Base-by-base conservation (phyloP, 2,888 invertebrate species). In the Latrodectus elegans region DNA sequence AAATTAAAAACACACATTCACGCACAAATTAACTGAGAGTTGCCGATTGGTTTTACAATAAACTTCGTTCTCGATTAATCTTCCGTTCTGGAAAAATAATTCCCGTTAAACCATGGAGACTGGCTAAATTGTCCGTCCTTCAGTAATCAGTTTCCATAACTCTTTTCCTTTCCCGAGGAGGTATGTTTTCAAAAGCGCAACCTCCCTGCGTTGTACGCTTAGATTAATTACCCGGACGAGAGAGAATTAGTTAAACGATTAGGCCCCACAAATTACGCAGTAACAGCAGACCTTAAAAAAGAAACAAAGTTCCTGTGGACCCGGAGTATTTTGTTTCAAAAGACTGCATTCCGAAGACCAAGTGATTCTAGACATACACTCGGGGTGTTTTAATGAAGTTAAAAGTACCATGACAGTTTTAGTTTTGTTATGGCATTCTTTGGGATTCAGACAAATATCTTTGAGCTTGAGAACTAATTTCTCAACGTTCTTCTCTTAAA, bases 181-280 rank as follows among this genome's bases (percentile, higher is more conserved):
- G 64, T 77, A 72, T 76, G 75, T 82, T 82, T 82, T 75, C 67
- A 68, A 75, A 82, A 60, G 55, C 55, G 76, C 64, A 83, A 83
- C 75, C 83, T 38, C 83, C 83, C 83, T 83, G 38, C 76, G 83
- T 76, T 76, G 70, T 76, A 70, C 75, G 70, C 55, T n/a, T 52
- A 84, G 71, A 84, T 84, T 84, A 84, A 84, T 84, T 84, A 84
- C 72, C 60, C 72, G 26, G 60, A 84, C 64, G 77, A 77, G 71
- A 74, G 72, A 72, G 84, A 77, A 82, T 82, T 74, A 77, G 84
- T 77, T 77, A 77, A 84, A 77, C 77, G 84, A 76, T 84, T 83
- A 76, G 77, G 60, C 84, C 72, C 38, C 60, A 67, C 70, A 84
- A 84, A 77, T 71, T 84, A 84, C 84, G 77, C 60, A 77, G 65